Base-by-base conservation (phyloP, 2,797 vertebrate genomes). In the Danio jaintianensis region DNA sequence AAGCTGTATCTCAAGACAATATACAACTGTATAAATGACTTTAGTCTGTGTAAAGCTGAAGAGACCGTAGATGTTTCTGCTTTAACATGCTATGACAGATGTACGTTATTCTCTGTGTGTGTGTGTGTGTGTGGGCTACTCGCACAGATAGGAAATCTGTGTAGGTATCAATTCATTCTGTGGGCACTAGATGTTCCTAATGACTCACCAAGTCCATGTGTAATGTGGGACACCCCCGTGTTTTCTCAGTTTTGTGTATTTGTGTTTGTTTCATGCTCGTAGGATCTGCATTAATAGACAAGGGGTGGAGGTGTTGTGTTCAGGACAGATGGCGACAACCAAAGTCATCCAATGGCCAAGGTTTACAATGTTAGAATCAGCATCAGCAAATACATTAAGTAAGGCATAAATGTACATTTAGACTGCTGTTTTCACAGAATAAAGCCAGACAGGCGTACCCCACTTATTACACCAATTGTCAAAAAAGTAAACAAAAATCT, bases 161-260 rank as follows among this genome's bases (percentile, higher is more conserved):
- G 85, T 79, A 78, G 68, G 58, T 80, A 72, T 67, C 75, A 80
- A 82, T 64, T 80, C 75, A 75, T 56, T 56, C 71, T 79, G 82
- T 82, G 82, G 79, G 84, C 79, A 75, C 82, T 79, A 80, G 81
- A 85, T 80, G 83, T 83, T 73, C 83, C 76, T 83, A 85, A 80
- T 85, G 84, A 85, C 82, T 85, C 84, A 85, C 78, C 79, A 76
- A 72, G 75, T 83, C 81, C 79, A 85, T 83, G 75, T 76, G 79
- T 75, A 74, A 72, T 73, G 75, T 83, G 71, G 78, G 79, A 85
- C 84, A 81, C 84, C 84, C 84, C 84, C 84, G 79, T 79, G 58
- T 78, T 82, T 85, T 82, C 75, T 82, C 71, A 79, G 75, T 40
- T 40, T 48, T 55, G 61, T 73, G 48, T 76, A 63, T 79, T 76